phyloP scores from a whole-genome alignment of 2,888 invertebrate genomes.

The Hermodice carunculata region DNA sequence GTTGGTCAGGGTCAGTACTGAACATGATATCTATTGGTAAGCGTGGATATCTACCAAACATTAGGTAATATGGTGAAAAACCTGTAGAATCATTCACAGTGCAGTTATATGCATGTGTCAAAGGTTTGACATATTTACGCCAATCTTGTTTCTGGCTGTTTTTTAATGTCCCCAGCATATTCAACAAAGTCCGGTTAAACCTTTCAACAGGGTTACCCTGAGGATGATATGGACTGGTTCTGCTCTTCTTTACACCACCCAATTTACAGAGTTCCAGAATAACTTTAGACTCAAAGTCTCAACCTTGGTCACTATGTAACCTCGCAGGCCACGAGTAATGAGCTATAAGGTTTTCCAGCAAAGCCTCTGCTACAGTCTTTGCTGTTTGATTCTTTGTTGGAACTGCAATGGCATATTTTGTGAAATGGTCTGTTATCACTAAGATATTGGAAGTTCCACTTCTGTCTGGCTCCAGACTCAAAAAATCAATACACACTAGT shows the following conservation, averaged over 20 bases:
- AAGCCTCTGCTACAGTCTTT: constrained; percentile 28
- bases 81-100: constrained; percentile 26
- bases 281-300: constrained; percentile 4
- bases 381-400: constrained; percentile 33
- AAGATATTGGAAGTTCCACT: constrained; percentile 29
- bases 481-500: constrained; percentile 31
- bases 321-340: constrained; percentile 30
- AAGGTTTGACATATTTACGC: constrained; percentile 16
- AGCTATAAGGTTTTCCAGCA: constrained; percentile 28
- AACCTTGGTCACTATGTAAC: constrained; percentile 10
- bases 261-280: constrained; percentile 2
- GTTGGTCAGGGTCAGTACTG: not conserved
- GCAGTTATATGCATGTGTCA: constrained; percentile 31
- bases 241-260: constrained; percentile 1
- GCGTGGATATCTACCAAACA: constrained; percentile 28
- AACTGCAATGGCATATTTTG: constrained; percentile 28
- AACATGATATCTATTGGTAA: constrained; percentile 16
- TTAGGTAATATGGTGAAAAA: constrained; percentile 21
- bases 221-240: constrained; percentile 26
- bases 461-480: constrained; percentile 23
- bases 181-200: constrained; percentile 29
- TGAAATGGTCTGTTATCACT: constrained; percentile 37
- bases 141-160: constrained; percentile 26
- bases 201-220: constrained; percentile 38
- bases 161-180: constrained; percentile 33